Evolutionary conservation across 2,113 vertebrate species (phyloP).

Genomic region (Physeter macrocephalus): DNA sequence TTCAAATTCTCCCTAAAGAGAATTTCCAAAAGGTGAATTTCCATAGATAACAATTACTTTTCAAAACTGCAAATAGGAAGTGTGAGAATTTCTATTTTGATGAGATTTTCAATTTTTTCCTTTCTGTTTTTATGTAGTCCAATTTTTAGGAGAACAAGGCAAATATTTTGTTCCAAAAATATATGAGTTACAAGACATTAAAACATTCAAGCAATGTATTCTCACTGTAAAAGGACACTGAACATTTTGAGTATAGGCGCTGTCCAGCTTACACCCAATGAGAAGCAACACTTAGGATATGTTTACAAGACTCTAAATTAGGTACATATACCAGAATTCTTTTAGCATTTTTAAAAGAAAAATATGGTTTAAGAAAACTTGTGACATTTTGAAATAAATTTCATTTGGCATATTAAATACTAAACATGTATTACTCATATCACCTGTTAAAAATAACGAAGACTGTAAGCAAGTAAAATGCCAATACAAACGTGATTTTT

Average conservation of each 20-base stretch:
- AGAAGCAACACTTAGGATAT: neutral
- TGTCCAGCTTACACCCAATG: neutral
- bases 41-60: neutral
- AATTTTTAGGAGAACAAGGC: neutral
- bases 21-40: neutral
- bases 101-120: neutral
- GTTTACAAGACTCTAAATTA: neutral
- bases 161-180: neutral
- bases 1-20: neutral
- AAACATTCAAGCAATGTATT: neutral
- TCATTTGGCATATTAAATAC: neutral
- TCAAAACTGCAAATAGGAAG: conserved; percentile 20
- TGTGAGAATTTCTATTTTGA: neutral
- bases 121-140: neutral
- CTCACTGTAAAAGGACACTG: neutral
- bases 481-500: neutral
- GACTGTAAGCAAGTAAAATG: neutral
- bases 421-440: neutral
- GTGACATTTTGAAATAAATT: conserved; percentile 16
- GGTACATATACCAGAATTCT: neutral
- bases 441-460: conserved; percentile 37
- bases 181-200: neutral
- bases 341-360: conserved; percentile 11
- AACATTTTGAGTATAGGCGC: neutral
- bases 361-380: neutral